A percentile compares a stretch with the other conserved stretches of the same genome.
Conservation (phyloP, 2,113 vertebrate genomes). For the Pseudorasbora parva region DNA sequence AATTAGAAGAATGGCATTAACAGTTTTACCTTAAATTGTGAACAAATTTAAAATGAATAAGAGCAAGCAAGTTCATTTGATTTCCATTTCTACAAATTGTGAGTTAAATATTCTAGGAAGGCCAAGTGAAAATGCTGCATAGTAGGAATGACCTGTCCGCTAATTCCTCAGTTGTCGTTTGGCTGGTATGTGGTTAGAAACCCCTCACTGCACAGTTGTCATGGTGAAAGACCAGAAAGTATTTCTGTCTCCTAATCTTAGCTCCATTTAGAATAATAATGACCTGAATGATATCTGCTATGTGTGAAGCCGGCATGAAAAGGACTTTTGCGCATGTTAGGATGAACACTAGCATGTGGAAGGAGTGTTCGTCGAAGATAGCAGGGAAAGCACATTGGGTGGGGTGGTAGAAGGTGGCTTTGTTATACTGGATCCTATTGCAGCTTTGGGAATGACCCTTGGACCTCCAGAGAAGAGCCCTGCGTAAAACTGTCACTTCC, state of each 20-base stretch:
- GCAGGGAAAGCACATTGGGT: constrained; percentile 50
- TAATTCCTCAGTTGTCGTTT: constrained; percentile 3
- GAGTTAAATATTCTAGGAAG: not conserved
- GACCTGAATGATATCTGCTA: constrained; percentile 53
- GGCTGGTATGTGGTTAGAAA: not conserved
- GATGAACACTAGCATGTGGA: constrained; percentile 57
- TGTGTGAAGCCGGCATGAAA: not conserved
- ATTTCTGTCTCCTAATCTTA: constrained; percentile 55
- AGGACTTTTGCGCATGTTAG: constrained; percentile 43
- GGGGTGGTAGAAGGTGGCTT: constrained; percentile 64
- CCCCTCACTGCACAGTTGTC: constrained; percentile 60
- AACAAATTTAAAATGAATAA: not conserved
- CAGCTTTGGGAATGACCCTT: constrained; percentile 68
- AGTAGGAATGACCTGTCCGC: not conserved
- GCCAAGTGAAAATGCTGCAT: not conserved
- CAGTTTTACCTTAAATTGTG: not conserved
- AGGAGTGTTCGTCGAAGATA: constrained; percentile 71
- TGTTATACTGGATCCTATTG: constrained; percentile 69
- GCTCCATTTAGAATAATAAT: constrained; percentile 68
- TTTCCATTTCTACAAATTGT: not conserved
- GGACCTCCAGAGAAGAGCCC: constrained; percentile 67
- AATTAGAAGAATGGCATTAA: not conserved
- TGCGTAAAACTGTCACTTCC: constrained; percentile 77
- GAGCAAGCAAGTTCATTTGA: not conserved
- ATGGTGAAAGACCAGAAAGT: constrained; percentile 62